Evolutionary conservation across 2,113 vertebrate species (phyloP), one percentile per base, ranked within the genome.

Genomic region (Mirounga angustirostris): DNA sequence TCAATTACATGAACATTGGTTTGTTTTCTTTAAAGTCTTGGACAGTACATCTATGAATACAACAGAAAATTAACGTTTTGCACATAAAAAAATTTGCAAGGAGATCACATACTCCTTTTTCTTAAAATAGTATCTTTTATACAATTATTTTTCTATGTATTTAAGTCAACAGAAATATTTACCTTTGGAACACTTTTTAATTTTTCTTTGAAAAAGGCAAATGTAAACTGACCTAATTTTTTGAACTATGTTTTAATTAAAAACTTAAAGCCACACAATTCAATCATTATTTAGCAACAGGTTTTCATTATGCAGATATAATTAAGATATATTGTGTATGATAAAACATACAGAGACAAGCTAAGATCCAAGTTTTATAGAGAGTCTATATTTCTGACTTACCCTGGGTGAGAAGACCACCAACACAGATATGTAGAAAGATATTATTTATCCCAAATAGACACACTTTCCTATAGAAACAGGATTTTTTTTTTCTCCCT

Each of bases 241-340:
- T 91, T n/a, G 2, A 95, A 89, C 58, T 94, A 36, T 79, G 26
- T 61, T 81, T 86, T 82, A 88, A 50, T 85, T 16, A 81, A 79
- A 96, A 52, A 73, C 10, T 1, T 24, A 88, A 46, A 83, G 2
- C 74, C 2, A 61, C 58, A 14, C 16, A 33, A 74, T n/a, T 82
- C 28, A 89, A 58, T 79, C 13, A 21, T 83, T 63, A n/a, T 81
- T 79, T 59, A 80, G 33, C 33, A 90, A 95, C 2, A 7, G 0
- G 5, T 54, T 80, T 80, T 61, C 52, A 36, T 92, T 58, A 63
- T 59, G 14, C 52, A 94, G 7, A 90, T 46, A 74, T 26, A 88
- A 88, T 73, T 28, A 78, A 89, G 92, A 86, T 56, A 67, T 56
- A 15, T 5, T 82, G 1, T 28, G 28, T 54, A 89, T 40, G 30